Conservation (phyloP, 2,113 vertebrate species). For the Tachysurus fulvidraco region DNA sequence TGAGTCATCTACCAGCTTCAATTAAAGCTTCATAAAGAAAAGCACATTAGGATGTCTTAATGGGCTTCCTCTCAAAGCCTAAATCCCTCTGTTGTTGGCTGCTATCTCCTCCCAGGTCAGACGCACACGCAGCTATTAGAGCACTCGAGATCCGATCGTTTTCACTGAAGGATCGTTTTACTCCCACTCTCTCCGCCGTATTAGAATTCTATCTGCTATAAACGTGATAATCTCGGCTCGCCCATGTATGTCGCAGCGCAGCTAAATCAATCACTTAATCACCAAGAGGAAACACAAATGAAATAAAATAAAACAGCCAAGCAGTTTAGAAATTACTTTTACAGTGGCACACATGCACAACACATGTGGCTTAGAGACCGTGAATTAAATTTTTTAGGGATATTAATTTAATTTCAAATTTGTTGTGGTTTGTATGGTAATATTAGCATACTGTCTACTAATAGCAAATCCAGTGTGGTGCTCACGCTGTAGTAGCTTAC, state of each 20-base stretch:
- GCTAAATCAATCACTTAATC: slow-evolving; percentile 54
- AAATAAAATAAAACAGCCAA: slow-evolving; percentile 46
- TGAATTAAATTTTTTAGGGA: neutral
- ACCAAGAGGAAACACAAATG: slow-evolving; percentile 34
- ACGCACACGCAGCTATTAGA: slow-evolving; percentile 51
- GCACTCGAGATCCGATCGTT: slow-evolving; percentile 52
- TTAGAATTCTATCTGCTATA: slow-evolving; percentile 54
- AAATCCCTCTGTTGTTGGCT: slow-evolving; percentile 29
- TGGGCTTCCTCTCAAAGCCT: slow-evolving; percentile 41
- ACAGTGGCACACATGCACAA: slow-evolving; percentile 7
- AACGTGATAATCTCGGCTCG: slow-evolving; percentile 50
- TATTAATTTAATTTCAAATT: neutral
- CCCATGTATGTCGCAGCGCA: slow-evolving; percentile 52
- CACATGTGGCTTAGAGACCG: neutral
- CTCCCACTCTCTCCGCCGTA: slow-evolving; percentile 35
- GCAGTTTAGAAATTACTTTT: slow-evolving; percentile 40
- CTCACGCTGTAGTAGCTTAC: neutral
- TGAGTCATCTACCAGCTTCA: slow-evolving; percentile 49
- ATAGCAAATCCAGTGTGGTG: slow-evolving; percentile 10
- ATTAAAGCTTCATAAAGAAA: slow-evolving; percentile 55
- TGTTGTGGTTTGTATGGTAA: neutral
- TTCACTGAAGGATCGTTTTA: slow-evolving; percentile 51
- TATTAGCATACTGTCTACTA: neutral
- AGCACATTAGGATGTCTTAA: slow-evolving; percentile 46
- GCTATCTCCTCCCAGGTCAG: slow-evolving; percentile 44